Conservation (phyloP, 2,888 invertebrate genomes). For the Metellina segmentata region DNA sequence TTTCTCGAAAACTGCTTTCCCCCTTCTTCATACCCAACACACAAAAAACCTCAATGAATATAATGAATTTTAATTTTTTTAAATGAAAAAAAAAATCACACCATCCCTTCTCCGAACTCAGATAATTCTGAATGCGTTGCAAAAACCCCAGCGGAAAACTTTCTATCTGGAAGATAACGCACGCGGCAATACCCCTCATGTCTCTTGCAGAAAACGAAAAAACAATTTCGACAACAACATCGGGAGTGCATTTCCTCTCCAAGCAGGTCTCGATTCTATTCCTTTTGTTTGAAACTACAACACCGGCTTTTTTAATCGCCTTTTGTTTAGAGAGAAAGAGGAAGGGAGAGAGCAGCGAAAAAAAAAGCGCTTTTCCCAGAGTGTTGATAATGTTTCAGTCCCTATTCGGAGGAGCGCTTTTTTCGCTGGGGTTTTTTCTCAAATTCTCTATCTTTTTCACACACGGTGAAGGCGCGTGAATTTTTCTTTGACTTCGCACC, state of each 20-base stretch:
- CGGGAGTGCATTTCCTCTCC: slow-evolving; percentile 60
- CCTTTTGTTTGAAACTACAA: slow-evolving; percentile 67
- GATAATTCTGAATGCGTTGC: slow-evolving; percentile 30
- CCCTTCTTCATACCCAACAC: neutral
- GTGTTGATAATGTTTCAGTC: slow-evolving; percentile 66
- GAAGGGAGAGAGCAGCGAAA: neutral
- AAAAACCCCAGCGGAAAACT: slow-evolving; percentile 29
- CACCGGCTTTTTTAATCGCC: slow-evolving; percentile 61
- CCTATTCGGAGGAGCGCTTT: neutral
- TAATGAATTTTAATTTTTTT: slow-evolving; percentile 57
- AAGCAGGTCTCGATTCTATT: slow-evolving; percentile 47
- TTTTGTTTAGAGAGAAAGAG: slow-evolving; percentile 64
- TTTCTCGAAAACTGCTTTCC: neutral
- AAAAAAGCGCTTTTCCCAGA: slow-evolving; percentile 20
- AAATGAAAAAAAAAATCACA: neutral
- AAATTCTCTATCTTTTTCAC: slow-evolving; percentile 31
- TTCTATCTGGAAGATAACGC: slow-evolving; percentile 59
- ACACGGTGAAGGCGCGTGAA: slow-evolving; percentile 52
- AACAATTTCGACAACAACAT: slow-evolving; percentile 41
- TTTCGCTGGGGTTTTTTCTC: neutral
- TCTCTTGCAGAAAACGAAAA: neutral
- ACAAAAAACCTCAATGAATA: neutral
- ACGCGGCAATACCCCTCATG: neutral
- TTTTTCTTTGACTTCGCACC: slow-evolving; percentile 61
- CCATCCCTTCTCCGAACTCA: neutral